Evolutionary conservation across 2,797 vertebrate species (phyloP), one percentile per base, ranked within the genome.

Genomic region (Etheostoma nigrum): DNA sequence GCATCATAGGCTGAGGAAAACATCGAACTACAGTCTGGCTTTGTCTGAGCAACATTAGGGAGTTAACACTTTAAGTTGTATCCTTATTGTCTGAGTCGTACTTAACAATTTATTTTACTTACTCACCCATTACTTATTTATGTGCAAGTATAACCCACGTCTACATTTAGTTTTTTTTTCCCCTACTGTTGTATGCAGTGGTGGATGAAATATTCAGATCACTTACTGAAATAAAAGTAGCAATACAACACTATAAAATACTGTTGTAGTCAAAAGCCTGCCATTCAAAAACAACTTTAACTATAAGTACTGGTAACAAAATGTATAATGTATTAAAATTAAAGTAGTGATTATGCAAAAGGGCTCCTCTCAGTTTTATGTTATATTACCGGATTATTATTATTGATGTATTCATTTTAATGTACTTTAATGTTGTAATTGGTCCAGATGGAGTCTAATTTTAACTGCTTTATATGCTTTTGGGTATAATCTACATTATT

Each of bases 31-130:
- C 5, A 51, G 27, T 19, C 1, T 45, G 11, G 6, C 42, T 67
- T 48, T 74, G 47, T 48, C 36, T 42, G 2, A 57, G 16, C 21
- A 61, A 69, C 65, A 51, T 63, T 21, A n/a, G 30, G 42, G 16
- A 45, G 5, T 55, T 57, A 19, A 14, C 7, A 49, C 12, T 51
- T 59, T 73, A 13, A 21, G 12, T 60, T 42, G 0, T 19, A n/a
- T 55, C 13, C 1, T 25, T 10, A 13, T 27, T n/a, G 19, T 36
- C 40, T 14, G 19, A 23, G 4, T 48, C 6, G 18, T 21, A n/a
- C 4, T 5, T 6, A n/a, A 44, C 5, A 10, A 25, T 13, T 65
- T 6, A 16, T 1, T 63, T n/a, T 12, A 27, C 27, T 48, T 44
- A 52, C 23, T 5, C 21, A 23, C 21, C 21, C 21, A 23, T 23